A percentile compares a stretch with the other conserved stretches of the same genome.
These are phyloP conservation scores for Melinaea menophilus DNA, from an alignment of 2,888 invertebrate genomes.

Conservation along the genomic window DNA sequence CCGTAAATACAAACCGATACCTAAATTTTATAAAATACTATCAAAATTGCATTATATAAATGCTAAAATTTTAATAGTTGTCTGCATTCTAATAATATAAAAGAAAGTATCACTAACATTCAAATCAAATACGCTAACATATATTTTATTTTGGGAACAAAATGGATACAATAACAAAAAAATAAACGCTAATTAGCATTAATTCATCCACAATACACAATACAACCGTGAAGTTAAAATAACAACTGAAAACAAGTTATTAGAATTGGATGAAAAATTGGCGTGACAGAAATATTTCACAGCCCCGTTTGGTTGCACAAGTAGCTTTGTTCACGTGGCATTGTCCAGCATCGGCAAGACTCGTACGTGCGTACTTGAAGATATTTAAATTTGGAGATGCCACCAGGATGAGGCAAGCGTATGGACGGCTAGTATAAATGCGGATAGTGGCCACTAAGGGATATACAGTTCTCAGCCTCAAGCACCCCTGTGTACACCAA, in stretches of 20 bases:
- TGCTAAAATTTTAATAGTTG: too few relatives aligned
- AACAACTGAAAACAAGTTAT: constrained; percentile 50
- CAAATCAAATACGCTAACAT: constrained; percentile 2
- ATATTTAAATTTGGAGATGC: constrained; percentile 78
- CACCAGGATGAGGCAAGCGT: constrained; percentile 72
- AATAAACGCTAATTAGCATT: constrained; percentile 1
- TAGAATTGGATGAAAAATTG: constrained; percentile 50
- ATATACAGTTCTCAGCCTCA: constrained; percentile 65
- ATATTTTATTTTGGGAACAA: constrained; percentile 10
- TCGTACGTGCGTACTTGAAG: constrained; percentile 77
- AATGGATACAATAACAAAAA: constrained; percentile 1
- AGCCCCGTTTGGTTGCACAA: constrained; percentile 66
- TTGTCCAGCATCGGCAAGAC: constrained; percentile 63
- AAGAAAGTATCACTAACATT: not conserved
- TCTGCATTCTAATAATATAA: not conserved
- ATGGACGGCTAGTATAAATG: constrained; percentile 61
- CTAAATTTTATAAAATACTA: too few relatives aligned
- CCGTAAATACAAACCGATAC: too few relatives aligned
- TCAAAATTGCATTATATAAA: too few relatives aligned
- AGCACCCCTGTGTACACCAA: constrained; percentile 63
- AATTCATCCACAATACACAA: constrained; percentile 5
- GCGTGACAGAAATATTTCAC: constrained; percentile 65
- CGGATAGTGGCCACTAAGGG: constrained; percentile 54
- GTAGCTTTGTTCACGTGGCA: constrained; percentile 69
- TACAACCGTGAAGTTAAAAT: constrained; percentile 42